phyloP scores from a whole-genome alignment of 2,113 vertebrate species.

The Mesoclemmys tuberculata region DNA sequence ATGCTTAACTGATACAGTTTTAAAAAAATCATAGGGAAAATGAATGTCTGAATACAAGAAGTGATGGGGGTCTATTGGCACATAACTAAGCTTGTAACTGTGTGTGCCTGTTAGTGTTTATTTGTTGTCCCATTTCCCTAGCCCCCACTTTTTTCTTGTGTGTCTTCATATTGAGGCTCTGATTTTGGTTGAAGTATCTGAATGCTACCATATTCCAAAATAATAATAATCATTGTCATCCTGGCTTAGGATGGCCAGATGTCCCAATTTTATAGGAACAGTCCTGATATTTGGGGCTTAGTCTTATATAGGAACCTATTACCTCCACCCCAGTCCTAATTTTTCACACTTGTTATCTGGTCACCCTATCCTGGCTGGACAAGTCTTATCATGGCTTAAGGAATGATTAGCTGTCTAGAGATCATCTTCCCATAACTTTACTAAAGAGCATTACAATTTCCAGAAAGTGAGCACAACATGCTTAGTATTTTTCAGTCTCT shows the following conservation, averaged over 20 bases:
- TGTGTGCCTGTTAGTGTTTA: background rate
- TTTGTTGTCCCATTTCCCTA: background rate
- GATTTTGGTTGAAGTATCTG: background rate
- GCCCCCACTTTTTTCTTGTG: background rate
- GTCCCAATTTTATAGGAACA: no score
- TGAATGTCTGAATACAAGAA: background rate
- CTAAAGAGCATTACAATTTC: background rate
- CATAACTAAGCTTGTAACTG: background rate
- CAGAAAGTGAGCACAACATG: background rate
- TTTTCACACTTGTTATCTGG: no score
- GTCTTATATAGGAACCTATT: no score
- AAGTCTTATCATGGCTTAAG: background rate
- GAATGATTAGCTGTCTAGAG: background rate
- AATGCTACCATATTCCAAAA: background rate
- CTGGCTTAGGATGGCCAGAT: background rate
- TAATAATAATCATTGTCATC: background rate
- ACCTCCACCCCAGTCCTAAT: no score
- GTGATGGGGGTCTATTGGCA: background rate
- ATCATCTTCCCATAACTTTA: background rate
- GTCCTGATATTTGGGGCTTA: no score
- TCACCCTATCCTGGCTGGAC: background rate
- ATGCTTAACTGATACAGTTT: background rate
- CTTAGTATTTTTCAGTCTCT: background rate
- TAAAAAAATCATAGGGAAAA: background rate
- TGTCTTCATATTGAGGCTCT: fast-evolving